Evolutionary conservation across 1,140 invertebrate species (phyloP), one percentile per base, ranked within the genome.

Genomic region (Proctacanthus coquilletti): DNA sequence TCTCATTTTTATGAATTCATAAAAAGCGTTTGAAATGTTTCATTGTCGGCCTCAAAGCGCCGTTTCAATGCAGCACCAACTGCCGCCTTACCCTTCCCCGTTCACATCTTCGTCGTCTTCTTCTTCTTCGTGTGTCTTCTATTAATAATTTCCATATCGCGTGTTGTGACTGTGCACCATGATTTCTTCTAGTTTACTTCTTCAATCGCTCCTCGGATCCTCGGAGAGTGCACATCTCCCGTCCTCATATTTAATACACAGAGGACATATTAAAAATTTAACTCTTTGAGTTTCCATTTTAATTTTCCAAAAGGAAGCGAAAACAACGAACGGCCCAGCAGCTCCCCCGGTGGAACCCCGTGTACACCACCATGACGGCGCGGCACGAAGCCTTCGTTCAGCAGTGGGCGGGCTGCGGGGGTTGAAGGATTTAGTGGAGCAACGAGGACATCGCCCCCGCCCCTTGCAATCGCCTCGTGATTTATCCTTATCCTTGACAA

Each of bases 161-260:
- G 23, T 27, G 23, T 9, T 27, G 13, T 13, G 13, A 9, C 8
- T 8, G 8, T 9, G 13, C 8, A 27, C 8, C 23, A 13, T 27
- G 13, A 8, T 13, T 27, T 9, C 23, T 27, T 27, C 23, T 27
- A 27, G 23, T 27, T 27, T 27, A 27, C 23, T 27, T 27, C 23
- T 27, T 27, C 23, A 27, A n/a, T n/a, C n/a, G n/a, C n/a, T n/a
- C n/a, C n/a, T n/a, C n/a, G n/a, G 23, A 27, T 9, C 8, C 8
- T 13, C 8, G 13, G 23, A 8, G 23, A 27, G 23, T 9, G 23
- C 23, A 27, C 23, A 27, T 27, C 8, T 27, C 23, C n/a, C n/a
- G n/a, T n/a, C n/a, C n/a, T 27, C 23, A 27, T 27, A 27, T 27
- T 27, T 27, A 27, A 27, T 27, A 27, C 23, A 27, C 23, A 27